Evolutionary conservation across 2,888 invertebrate genomes (phyloP).

Genomic region (Graphium colonna): DNA sequence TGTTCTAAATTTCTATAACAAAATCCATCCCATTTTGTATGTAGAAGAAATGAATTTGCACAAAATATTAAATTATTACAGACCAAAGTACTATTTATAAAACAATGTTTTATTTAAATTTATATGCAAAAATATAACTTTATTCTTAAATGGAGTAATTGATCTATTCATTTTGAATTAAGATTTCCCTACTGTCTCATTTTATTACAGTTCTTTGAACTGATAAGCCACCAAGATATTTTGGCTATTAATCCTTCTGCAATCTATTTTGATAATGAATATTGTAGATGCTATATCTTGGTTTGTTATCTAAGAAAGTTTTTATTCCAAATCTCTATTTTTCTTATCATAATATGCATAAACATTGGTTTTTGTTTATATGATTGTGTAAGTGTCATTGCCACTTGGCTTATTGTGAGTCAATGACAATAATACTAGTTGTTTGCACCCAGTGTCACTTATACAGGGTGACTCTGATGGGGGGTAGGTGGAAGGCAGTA

Average conservation of each 20-base stretch:
- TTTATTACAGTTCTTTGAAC: conserved; percentile 16
- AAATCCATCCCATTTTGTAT: too few relatives aligned
- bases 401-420: too few relatives aligned
- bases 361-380: not conserved
- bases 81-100: too few relatives aligned
- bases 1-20: too few relatives aligned
- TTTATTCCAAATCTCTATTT: not conserved
- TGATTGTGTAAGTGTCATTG: conserved; percentile 5
- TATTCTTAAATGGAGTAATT: too few relatives aligned
- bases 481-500: too few relatives aligned
- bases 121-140: not conserved
- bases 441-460: too few relatives aligned
- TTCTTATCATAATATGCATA: not conserved
- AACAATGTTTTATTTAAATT: not conserved
- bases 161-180: too few relatives aligned
- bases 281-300: conserved; percentile 1
- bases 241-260: not conserved
- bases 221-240: conserved; percentile 3
- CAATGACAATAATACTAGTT: too few relatives aligned
- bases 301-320: not conserved
- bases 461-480: too few relatives aligned
- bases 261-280: conserved; percentile 13
- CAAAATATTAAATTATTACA: too few relatives aligned
- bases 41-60: too few relatives aligned
- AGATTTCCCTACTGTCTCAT: not conserved